phyloP scores from a whole-genome alignment of 1,140 invertebrate genomes.

The Atta cephalotes region DNA sequence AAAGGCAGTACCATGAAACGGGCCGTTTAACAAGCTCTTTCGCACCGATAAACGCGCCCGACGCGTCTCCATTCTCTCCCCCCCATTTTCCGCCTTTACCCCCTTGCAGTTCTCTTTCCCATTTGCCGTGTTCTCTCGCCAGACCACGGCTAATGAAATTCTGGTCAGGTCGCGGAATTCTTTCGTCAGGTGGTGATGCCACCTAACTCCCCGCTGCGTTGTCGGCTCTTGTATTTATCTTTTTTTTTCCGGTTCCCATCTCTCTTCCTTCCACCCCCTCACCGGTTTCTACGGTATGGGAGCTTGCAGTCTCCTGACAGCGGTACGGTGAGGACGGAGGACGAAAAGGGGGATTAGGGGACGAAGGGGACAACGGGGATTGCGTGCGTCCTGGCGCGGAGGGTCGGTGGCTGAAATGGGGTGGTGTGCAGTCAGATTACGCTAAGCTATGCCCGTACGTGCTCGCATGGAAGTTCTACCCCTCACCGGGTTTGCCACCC shows the following conservation, averaged over 20 bases:
- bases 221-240: constrained; percentile 63
- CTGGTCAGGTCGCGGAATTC: constrained; percentile 84
- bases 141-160: constrained; percentile 83
- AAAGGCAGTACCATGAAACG: constrained; percentile 56
- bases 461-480: constrained; percentile 84
- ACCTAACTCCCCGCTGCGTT: constrained; percentile 67
- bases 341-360: constrained; percentile 43
- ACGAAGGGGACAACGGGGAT: constrained; percentile 41
- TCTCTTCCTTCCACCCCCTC: constrained; percentile 45
- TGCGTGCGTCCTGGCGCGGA: constrained; percentile 72
- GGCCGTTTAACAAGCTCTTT: constrained; percentile 76
- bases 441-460: constrained; percentile 87
- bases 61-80: constrained; percentile 49
- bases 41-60: constrained; percentile 75
- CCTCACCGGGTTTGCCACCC: constrained; percentile 73
- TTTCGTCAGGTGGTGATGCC: constrained; percentile 84
- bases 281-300: constrained; percentile 58
- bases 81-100: constrained; percentile 25
- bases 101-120: constrained; percentile 58
- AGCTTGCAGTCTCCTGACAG: constrained; percentile 78
- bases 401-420: constrained; percentile 80
- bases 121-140: constrained; percentile 45
- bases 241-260: constrained; percentile 27
- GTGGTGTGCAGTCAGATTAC: constrained; percentile 86
- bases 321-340: constrained; percentile 24